A percentile compares a stretch with the other conserved stretches of the same genome.
These are phyloP conservation scores for Nanorana parkeri DNA, from an alignment of 2,113 vertebrate genomes.

Conservation along the genomic window DNA sequence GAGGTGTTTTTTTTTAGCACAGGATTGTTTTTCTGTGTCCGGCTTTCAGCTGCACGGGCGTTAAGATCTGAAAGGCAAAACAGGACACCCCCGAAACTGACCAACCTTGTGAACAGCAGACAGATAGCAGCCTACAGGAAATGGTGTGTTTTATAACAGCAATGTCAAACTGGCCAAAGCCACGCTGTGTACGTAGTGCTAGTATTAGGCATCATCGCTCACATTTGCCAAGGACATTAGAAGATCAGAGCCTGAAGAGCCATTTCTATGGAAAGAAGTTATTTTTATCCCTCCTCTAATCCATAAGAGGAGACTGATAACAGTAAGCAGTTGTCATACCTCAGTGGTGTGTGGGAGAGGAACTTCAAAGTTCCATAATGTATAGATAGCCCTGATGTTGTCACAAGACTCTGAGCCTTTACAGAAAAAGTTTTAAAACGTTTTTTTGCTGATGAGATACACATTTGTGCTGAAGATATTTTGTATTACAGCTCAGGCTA, in stretches of 20 bases:
- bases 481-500: too few species aligned
- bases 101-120: too few species aligned
- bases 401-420: not conserved
- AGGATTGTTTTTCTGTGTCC: too few species aligned
- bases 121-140: too few species aligned
- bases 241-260: conserved; percentile 27
- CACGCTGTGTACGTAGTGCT: not conserved
- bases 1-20: too few species aligned
- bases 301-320: conserved; percentile 49
- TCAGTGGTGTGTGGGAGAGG: conserved; percentile 36
- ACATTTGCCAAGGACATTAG: conserved; percentile 40
- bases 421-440: too few species aligned
- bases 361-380: conserved; percentile 21
- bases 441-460: too few species aligned
- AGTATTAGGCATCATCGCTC: not conserved
- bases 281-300: conserved; percentile 44
- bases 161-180: not conserved
- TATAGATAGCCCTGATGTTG: not conserved
- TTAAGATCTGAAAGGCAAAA: not conserved
- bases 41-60: too few species aligned
- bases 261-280: conserved; percentile 35
- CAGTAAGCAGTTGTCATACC: conserved; percentile 47
- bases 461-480: too few species aligned
- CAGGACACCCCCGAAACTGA: too few species aligned
- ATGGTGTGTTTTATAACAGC: too few species aligned